Percentiles rank a stretch among this genome's conserved stretches.
Conservation (phyloP, 2,113 vertebrate genomes). For the Tragelaphus imberbis region DNA sequence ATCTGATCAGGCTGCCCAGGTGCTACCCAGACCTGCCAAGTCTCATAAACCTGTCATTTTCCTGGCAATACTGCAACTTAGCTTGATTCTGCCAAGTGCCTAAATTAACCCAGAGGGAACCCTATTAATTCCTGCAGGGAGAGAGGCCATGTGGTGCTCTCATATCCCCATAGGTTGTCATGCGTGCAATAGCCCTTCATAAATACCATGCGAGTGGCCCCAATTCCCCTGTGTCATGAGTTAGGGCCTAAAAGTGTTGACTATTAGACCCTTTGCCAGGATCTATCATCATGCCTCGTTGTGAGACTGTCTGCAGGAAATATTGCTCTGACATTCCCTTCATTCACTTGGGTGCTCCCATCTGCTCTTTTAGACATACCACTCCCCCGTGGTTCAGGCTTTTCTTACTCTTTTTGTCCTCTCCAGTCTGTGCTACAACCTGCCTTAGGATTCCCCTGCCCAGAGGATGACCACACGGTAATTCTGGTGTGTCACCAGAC, state of each 20-base stretch:
- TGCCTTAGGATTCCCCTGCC: not conserved
- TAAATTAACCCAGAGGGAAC: not conserved
- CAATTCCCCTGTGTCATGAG: not conserved
- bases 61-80: not conserved
- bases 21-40: not conserved
- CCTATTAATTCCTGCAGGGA: not conserved
- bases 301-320: not conserved
- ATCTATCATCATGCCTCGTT: not conserved
- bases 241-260: not conserved
- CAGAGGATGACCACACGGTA: not conserved
- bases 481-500: not conserved
- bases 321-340: not conserved
- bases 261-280: not conserved
- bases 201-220: not conserved
- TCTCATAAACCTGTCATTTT: not conserved
- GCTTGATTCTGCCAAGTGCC: not conserved
- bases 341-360: not conserved
- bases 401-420: not conserved
- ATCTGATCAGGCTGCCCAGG: not conserved
- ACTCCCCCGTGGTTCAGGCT: not conserved
- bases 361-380: not conserved
- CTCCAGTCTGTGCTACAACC: not conserved
- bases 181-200: not conserved
- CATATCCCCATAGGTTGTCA: not conserved
- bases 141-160: not conserved